Evolutionary conservation across 2,113 vertebrate species (phyloP), one percentile per base, ranked within the genome.

Genomic region (Colius striatus): DNA sequence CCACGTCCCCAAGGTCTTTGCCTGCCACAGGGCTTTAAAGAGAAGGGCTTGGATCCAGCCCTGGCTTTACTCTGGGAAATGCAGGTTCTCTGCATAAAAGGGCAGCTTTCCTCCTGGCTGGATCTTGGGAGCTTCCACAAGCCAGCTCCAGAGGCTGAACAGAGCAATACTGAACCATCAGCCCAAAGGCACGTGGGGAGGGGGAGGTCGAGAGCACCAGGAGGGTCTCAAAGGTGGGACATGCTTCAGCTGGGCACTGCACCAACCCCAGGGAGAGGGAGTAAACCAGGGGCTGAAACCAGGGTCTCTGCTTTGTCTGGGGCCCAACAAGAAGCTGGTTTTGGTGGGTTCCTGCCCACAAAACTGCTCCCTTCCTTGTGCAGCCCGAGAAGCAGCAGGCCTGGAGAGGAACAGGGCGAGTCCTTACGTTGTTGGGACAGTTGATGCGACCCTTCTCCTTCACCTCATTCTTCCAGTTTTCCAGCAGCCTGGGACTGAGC

Each of bases 401-500:
- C 47, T 3, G 1, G 1, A 8, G 51, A 10, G 61, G 27, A 86
- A 76, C 20, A 73, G 67, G 45, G 38, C 50, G 0, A 5, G 29
- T 72, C 53, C 98, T 99, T 98, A 99, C 99, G 1, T 98, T 97
- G 67, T 99, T 99, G 68, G 98, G 99, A 95, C 99, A 99, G 98
- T 98, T 99, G 96, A 99, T 98, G 76, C 99, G 99, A 71, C 99
- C 99, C 76, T 99, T 99, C 95, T 99, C 99, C 94, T 99, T 99
- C 92, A 99, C 99, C 95, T 99, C 98, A 0, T 98, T 99, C 98
- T 99, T 99, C 99, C 99, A 99, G 9, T 95, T 97, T 91, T 99
- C 99, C 88, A 99, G 93, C 48, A 99, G 98, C 96, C 98, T 98
- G 1, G 99, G 98, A 91, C 98, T 99, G 95, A 99, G 99, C 67